phyloP scores from a whole-genome alignment of 2,797 vertebrate species.

The Hemitrygon akajei region DNA sequence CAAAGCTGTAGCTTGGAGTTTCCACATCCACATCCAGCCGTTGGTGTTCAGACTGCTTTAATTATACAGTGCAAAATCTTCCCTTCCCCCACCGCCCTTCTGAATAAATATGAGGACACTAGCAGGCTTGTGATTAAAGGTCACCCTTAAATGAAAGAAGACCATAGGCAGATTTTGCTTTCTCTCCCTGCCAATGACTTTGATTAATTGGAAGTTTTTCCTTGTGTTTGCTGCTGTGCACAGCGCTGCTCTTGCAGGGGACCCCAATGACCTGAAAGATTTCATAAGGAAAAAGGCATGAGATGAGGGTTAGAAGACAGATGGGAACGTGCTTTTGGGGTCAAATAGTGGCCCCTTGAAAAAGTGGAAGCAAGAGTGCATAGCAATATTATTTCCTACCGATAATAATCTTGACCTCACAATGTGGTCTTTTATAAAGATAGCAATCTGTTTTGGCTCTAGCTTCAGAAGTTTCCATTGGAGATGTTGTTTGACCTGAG shows the following conservation, averaged over 20 bases:
- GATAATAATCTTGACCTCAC: too few species aligned
- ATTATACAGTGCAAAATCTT: not conserved
- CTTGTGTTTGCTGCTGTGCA: not conserved
- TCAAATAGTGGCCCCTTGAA: not conserved
- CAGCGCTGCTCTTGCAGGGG: not conserved
- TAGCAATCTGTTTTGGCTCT: not conserved
- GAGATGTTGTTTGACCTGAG: not conserved
- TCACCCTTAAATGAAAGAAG: not conserved
- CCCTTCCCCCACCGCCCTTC: not conserved
- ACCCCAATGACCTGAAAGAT: not conserved
- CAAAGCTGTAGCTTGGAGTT: not conserved
- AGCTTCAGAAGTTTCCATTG: not conserved
- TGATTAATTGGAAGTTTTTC: not conserved
- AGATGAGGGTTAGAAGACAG: not conserved
- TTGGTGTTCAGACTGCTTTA: not conserved
- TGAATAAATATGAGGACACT: not conserved
- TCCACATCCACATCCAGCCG: not conserved
- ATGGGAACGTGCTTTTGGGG: not conserved
- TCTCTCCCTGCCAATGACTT: not conserved
- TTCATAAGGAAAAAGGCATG: not conserved
- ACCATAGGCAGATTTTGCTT: not conserved
- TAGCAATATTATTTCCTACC: not conserved
- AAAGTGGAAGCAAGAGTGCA: not conserved
- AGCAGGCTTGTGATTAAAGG: not conserved
- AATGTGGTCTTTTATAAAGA: not conserved